These are phyloP conservation scores for Amphiprion ocellaris DNA, from an alignment of 2,113 vertebrate genomes.

Conservation along the genomic window DNA sequence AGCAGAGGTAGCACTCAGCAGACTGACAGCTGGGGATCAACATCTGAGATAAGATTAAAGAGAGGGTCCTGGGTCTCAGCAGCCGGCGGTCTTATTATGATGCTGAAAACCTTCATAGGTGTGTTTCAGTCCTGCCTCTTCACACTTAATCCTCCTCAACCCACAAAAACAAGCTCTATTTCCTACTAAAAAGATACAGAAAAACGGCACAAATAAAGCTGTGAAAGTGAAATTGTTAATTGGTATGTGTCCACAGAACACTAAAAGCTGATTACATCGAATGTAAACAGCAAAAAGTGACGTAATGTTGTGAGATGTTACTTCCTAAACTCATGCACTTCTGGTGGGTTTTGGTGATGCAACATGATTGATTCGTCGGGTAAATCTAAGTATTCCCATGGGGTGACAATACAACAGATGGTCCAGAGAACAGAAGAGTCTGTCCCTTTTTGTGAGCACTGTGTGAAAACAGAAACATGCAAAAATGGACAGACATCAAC, in stretches of 20 bases:
- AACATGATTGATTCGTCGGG: slow-evolving; percentile 41
- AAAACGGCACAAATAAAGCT: background rate
- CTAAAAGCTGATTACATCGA: slow-evolving; percentile 6
- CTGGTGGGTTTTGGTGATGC: slow-evolving; percentile 37
- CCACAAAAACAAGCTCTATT: too few relatives aligned
- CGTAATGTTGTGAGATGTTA: background rate
- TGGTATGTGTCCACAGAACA: background rate
- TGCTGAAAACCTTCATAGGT: slow-evolving; percentile 44
- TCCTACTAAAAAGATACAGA: too few relatives aligned
- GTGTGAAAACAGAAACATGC: slow-evolving; percentile 26
- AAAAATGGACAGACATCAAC: slow-evolving; percentile 26
- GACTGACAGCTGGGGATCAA: slow-evolving; percentile 51
- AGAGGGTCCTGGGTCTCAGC: slow-evolving; percentile 32
- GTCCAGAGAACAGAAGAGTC: slow-evolving; percentile 37
- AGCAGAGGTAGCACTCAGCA: slow-evolving; percentile 39
- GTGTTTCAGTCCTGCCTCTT: slow-evolving; percentile 2
- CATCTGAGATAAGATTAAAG: slow-evolving; percentile 59
- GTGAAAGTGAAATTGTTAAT: background rate
- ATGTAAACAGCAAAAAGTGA: slow-evolving; percentile 1
- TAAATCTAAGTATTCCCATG: slow-evolving; percentile 47
- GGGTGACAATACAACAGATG: slow-evolving; percentile 62
- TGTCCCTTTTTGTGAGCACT: slow-evolving; percentile 20
- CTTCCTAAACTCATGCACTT: slow-evolving; percentile 17
- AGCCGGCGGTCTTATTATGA: slow-evolving; percentile 30
- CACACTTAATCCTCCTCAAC: too few relatives aligned